Evolutionary conservation across 2,113 vertebrate genomes (phyloP).

Genomic region (Globicephala melas): DNA sequence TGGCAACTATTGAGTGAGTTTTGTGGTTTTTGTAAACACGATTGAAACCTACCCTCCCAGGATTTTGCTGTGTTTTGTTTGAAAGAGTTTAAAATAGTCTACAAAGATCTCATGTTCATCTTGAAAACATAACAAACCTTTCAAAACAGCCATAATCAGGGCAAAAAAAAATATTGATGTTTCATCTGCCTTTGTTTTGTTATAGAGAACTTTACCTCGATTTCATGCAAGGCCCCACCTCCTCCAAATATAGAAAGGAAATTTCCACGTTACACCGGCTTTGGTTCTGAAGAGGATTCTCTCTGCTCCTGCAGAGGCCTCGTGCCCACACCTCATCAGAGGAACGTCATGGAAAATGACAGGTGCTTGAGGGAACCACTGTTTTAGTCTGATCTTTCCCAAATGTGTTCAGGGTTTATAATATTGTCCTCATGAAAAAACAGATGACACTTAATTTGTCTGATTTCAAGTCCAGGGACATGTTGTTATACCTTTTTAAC

Average conservation of each 20-base stretch:
- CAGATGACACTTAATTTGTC: not conserved
- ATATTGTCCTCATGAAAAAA: not conserved
- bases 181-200: slow-evolving; percentile 76
- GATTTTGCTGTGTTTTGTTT: slow-evolving; percentile 68
- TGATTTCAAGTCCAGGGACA: not conserved
- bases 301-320: slow-evolving; percentile 87
- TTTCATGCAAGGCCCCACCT: slow-evolving; percentile 82
- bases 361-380: slow-evolving; percentile 82
- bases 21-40: slow-evolving; percentile 65
- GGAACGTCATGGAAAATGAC: slow-evolving; percentile 90
- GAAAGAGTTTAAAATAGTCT: slow-evolving; percentile 72
- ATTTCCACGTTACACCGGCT: slow-evolving; percentile 92
- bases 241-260: slow-evolving; percentile 79
- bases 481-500: slow-evolving; percentile 10
- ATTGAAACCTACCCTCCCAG: slow-evolving; percentile 55
- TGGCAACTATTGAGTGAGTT: slow-evolving; percentile 57
- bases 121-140: slow-evolving; percentile 70
- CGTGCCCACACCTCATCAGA: slow-evolving; percentile 81
- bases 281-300: slow-evolving; percentile 96
- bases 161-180: slow-evolving; percentile 66
- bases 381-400: slow-evolving; percentile 16
- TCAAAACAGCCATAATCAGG: slow-evolving; percentile 70
- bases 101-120: slow-evolving; percentile 70
- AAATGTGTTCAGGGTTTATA: slow-evolving; percentile 1
- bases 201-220: slow-evolving; percentile 89